Evolutionary conservation across 2,797 vertebrate genomes (phyloP).

Genomic region (Anableps anableps): DNA sequence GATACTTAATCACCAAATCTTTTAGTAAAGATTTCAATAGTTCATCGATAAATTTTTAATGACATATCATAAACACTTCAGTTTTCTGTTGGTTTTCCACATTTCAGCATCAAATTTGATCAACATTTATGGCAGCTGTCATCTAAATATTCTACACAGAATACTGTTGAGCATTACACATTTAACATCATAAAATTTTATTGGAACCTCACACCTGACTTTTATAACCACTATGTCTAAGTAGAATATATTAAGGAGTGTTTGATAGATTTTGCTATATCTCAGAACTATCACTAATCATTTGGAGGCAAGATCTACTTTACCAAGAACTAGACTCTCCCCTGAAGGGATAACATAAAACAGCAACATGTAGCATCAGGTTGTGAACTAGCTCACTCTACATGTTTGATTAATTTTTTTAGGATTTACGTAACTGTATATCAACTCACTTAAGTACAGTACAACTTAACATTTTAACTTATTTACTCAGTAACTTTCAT

Average conservation of each 20-base stretch:
- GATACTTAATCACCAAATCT: background rate
- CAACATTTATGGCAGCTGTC: background rate
- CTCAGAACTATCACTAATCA: too few species aligned
- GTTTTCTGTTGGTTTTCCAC: background rate
- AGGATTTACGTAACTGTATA: background rate
- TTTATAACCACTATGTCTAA: background rate
- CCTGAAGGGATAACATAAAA: background rate
- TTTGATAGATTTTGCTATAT: background rate
- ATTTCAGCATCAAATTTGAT: background rate
- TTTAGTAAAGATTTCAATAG: background rate
- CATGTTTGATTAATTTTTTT: background rate
- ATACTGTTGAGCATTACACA: background rate
- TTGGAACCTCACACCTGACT: background rate
- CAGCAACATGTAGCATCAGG: background rate
- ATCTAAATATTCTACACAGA: background rate
- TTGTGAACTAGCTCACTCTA: background rate
- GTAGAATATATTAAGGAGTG: background rate
- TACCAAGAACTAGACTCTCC: background rate
- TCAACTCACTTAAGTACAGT: background rate
- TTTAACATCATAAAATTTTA: background rate
- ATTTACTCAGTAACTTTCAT: background rate
- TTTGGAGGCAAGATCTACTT: too few species aligned
- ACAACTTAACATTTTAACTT: background rate
- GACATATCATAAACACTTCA: too few species aligned
- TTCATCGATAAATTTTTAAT: background rate